These are phyloP conservation scores for Notodonta ziczac DNA, from an alignment of 2,888 invertebrate species.

Conservation along the genomic window DNA sequence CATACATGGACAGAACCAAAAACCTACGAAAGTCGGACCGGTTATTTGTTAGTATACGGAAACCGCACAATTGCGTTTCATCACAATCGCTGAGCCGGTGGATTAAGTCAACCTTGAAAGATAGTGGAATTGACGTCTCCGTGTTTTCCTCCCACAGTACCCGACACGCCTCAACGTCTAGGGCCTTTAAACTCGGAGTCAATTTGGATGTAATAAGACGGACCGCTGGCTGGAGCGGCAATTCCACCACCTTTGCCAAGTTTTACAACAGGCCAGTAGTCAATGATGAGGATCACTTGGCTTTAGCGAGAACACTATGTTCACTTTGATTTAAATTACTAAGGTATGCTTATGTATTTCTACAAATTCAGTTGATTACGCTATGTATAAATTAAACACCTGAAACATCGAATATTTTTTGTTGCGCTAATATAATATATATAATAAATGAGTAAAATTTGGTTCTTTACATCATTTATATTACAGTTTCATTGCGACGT, in stretches of 20 bases:
- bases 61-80: background rate
- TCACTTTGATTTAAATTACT: too few species aligned
- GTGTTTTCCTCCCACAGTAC: background rate
- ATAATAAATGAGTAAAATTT: too few species aligned
- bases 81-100: conserved; percentile 3
- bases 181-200: background rate
- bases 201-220: background rate
- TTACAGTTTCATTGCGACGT: too few species aligned
- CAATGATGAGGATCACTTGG: too few species aligned
- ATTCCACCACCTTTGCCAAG: conserved; percentile 2
- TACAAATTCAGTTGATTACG: too few species aligned
- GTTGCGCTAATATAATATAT: too few species aligned
- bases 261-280: conserved; percentile 1
- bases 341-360: too few species aligned
- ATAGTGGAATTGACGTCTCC: conserved; percentile 2
- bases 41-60: background rate
- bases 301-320: too few species aligned
- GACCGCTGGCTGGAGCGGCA: conserved; percentile 4
- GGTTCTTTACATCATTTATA: too few species aligned
- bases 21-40: background rate
- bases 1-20: background rate
- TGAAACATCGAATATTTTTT: too few species aligned
- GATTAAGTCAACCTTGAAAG: background rate
- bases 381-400: too few species aligned
- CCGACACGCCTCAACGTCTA: background rate